These are phyloP conservation scores for Ochropacha duplaris DNA, from an alignment of 2,888 invertebrate species.

Conservation along the genomic window DNA sequence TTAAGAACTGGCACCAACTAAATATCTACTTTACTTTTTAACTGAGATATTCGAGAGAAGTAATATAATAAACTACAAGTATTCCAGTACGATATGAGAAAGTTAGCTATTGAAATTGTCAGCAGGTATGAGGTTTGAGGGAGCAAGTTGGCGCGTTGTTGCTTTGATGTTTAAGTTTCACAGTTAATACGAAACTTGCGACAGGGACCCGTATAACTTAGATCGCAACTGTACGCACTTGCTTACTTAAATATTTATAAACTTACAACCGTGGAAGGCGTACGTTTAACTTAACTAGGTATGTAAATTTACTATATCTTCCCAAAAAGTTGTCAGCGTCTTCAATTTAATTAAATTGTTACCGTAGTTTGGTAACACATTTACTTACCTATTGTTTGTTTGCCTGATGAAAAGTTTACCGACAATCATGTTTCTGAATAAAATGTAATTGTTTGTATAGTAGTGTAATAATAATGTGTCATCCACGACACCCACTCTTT, in stretches of 20 bases:
- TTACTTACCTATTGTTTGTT: no score
- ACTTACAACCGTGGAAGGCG: constrained; percentile 25
- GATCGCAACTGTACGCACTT: constrained; percentile 39
- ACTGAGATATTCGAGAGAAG: neutral
- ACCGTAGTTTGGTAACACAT: neutral
- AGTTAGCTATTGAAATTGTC: constrained; percentile 57
- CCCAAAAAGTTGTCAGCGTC: neutral
- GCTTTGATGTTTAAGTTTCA: constrained; percentile 54
- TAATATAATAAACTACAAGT: constrained; percentile 21
- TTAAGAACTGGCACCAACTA: no score
- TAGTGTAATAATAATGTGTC: no score
- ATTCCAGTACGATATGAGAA: constrained; percentile 39
- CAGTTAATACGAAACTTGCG: constrained; percentile 45
- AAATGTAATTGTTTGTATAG: no score
- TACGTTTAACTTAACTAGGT: constrained; percentile 24
- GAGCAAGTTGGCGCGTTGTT: constrained; percentile 35
- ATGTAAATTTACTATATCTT: constrained; percentile 16
- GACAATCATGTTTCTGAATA: no score
- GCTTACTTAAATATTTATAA: constrained; percentile 31
- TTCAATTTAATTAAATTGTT: neutral
- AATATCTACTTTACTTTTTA: no score
- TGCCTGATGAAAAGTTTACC: no score
- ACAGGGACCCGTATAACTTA: constrained; percentile 39
- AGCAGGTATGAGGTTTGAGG: constrained; percentile 40
- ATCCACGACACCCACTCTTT: no score